These are phyloP conservation scores for Pyrochroa serraticornis DNA, from an alignment of 2,888 invertebrate genomes.

Conservation along the genomic window DNA sequence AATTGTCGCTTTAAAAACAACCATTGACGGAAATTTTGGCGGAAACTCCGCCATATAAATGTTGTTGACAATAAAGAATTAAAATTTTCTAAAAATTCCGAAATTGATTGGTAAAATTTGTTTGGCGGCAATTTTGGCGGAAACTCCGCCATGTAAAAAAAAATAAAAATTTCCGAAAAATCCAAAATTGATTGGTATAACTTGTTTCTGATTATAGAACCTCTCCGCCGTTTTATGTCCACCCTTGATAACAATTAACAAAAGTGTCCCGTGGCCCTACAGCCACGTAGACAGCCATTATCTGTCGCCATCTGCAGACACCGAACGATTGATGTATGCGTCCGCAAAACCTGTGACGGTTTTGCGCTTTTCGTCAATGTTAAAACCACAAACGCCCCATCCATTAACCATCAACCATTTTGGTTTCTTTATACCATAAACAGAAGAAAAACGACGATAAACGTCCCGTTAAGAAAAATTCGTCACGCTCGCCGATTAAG, in stretches of 20 bases:
- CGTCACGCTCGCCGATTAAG: constrained; percentile 16
- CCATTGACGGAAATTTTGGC: too few species aligned
- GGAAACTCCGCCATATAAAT: too few species aligned
- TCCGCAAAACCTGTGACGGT: constrained; percentile 14
- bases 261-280: constrained; percentile 38
- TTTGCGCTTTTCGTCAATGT: constrained; percentile 21
- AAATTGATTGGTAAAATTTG: too few species aligned
- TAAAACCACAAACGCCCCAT: constrained; percentile 20
- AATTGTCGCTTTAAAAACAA: too few species aligned
- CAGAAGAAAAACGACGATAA: constrained; percentile 11
- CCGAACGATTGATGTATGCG: constrained; percentile 13
- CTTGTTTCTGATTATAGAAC: constrained; percentile 8
- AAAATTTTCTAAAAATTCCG: too few species aligned
- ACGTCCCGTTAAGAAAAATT: constrained; percentile 15
- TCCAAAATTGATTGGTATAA: too few species aligned
- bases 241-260: constrained; percentile 44
- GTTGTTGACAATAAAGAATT: too few species aligned
- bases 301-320: constrained; percentile 46
- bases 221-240: too few species aligned
- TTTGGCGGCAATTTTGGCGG: too few species aligned
- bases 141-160: too few species aligned
- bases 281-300: constrained; percentile 44
- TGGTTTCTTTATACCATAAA: too few species aligned
- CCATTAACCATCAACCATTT: constrained; percentile 3
- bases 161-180: background rate